Evolutionary conservation across 2,797 vertebrate genomes (phyloP).

Genomic region (Anguilla marmorata): DNA sequence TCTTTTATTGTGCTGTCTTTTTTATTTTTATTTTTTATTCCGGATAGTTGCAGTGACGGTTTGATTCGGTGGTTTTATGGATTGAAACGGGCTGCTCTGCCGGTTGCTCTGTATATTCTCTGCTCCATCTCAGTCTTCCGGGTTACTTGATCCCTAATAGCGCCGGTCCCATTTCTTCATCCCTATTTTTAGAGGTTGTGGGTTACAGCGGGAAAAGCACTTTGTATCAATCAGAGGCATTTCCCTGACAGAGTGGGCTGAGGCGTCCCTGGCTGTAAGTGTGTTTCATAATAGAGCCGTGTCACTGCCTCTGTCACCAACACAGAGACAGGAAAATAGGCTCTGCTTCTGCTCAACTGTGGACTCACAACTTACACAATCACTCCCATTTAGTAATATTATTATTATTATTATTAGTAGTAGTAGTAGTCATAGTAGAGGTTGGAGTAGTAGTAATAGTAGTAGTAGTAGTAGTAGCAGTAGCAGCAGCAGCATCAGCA

Average conservation of each 20-base stretch:
- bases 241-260: neutral
- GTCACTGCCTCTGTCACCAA: neutral
- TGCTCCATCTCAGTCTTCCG: neutral
- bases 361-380: neutral
- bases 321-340: neutral
- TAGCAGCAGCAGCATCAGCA: neutral
- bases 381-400: neutral
- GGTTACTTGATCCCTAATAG: constrained; percentile 1
- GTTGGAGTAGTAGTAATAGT: neutral
- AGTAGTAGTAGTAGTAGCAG: neutral
- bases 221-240: neutral
- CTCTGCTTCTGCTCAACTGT: neutral
- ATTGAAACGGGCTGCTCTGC: neutral
- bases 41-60: neutral
- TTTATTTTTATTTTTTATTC: neutral
- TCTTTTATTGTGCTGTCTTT: neutral
- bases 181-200: neutral
- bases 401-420: neutral
- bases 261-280: neutral
- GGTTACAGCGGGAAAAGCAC: neutral
- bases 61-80: constrained; percentile 15
- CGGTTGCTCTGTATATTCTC: neutral
- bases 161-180: neutral
- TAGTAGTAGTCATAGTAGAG: neutral
- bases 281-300: neutral